Base-by-base conservation (phyloP, 2,888 invertebrate genomes). In the Atrina japonica region DNA sequence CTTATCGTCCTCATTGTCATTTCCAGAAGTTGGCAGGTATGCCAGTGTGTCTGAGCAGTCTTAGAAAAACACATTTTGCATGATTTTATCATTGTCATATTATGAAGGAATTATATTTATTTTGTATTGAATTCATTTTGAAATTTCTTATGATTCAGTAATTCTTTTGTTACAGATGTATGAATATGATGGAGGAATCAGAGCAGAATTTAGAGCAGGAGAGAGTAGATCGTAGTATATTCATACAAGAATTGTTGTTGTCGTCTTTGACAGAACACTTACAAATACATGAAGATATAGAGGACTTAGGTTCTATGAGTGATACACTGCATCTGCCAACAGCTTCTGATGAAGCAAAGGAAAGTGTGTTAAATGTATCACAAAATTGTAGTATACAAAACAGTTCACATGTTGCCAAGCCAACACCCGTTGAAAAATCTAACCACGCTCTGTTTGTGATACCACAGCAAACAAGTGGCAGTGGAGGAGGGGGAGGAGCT, bases 161-260 rank as follows among this genome's bases (percentile, higher is more conserved):
- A n/a, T n/a, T 43, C 43, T 74, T 21, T n/a, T 49, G 43, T 76
- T 80, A 7, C 77, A 88, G 88, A 71, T 84, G 82, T 67, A 75
- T 77, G 55, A 87, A 88, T 60, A 64, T 78, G 70, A 77, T 80
- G 27, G 69, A 61, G 40, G 84, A 84, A 63, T 50, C 61, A 14
- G 84, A 86, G 58, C 70, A 71, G 67, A 65, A 66, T 41, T 30
- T 72, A 45, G 80, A 80, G 40, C 70, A 76, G 53, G 93, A 85
- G 49, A 73, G 77, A 59, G 93, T 93, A 74, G 94, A 94, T 90
- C 92, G 93, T 73, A 93, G 93, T 87, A 92, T 94, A 85, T 95
- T 94, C 91, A 93, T 94, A 75, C 94, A 94, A 91, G 94, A 94
- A 90, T 90, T 95, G 81, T 90, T 94, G 80, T 90, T 94, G 81